Evolutionary conservation across 2,888 invertebrate species (phyloP), one percentile per base, ranked within the genome.

Genomic region (Drosophila paucipuncta): DNA sequence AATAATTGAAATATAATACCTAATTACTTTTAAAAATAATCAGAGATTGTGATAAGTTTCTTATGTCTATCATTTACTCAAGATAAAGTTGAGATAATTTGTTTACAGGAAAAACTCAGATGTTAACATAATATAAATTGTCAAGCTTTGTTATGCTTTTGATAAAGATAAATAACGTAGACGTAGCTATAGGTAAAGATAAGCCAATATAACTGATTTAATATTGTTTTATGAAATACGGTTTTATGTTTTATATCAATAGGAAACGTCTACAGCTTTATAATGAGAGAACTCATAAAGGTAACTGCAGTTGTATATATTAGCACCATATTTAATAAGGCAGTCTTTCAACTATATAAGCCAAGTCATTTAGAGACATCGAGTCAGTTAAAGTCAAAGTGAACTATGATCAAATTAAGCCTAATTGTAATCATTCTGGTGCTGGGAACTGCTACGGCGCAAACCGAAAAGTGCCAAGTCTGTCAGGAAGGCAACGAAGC

Each of bases 291-390:
- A 41, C n/a, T 41, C 10, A 41, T 41, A 41, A n/a, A n/a, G 11
- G 41, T 0, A 11, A 41, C n/a, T n/a, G 41, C 41, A 41, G 5
- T 11, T 41, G n/a, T 10, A n/a, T n/a, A n/a, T n/a, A 5, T 10
- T 11, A 2, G n/a, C 5, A 16, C 35, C 5, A n/a, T 41, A n/a
- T 41, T 41, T 11, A n/a, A 41, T n/a, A 2, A n/a, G 0, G 2
- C n/a, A 11, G 5, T n/a, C n/a, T n/a, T 41, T 18, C 31, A 30
- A 25, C 37, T 79, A 78, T 78, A 72, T 58, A 78, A 78, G 68
- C 11, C 37, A 35, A 16, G 4, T 18, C 16, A 16, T 10, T 33
- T 11, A 11, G 1, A 25, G 41, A 1, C 18, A 37, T 10, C 11
- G 13, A 25, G 54, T 41, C 68, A 78, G 80, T 78, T 54, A 4